phyloP scores from a whole-genome alignment of 2,113 vertebrate genomes.

The Sprattus sprattus region DNA sequence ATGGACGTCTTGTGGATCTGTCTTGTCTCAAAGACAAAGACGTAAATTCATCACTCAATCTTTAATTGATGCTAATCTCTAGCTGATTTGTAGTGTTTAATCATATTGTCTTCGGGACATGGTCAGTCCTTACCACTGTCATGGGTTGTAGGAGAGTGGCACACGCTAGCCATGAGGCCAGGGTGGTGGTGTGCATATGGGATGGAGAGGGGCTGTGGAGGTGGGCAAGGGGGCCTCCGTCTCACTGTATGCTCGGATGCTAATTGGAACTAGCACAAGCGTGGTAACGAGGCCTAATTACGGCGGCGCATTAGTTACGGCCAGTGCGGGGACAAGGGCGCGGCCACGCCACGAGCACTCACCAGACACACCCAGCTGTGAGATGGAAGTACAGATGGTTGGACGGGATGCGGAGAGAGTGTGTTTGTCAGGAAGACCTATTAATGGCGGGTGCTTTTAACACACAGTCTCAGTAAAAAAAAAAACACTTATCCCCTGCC shows the following conservation, averaged over 20 bases:
- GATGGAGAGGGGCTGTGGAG: slow-evolving; percentile 30
- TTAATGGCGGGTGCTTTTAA: too few relatives aligned
- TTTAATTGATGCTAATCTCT: background rate
- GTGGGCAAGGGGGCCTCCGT: slow-evolving; percentile 43
- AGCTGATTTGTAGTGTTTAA: background rate
- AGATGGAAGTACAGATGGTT: background rate
- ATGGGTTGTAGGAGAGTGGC: slow-evolving; percentile 3
- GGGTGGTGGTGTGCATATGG: background rate
- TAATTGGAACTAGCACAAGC: slow-evolving; percentile 64
- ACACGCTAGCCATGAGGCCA: too few relatives aligned
- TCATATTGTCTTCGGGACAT: background rate
- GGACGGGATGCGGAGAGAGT: background rate
- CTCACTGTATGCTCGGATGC: slow-evolving; percentile 46
- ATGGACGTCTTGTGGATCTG: background rate
- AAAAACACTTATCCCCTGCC: too few relatives aligned
- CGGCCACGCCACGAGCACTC: slow-evolving; percentile 20
- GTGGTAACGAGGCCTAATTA: slow-evolving; percentile 63
- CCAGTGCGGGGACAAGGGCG: slow-evolving; percentile 33
- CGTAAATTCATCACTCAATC: background rate
- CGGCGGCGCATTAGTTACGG: slow-evolving; percentile 59
- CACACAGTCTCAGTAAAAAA: too few relatives aligned
- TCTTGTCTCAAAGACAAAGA: background rate
- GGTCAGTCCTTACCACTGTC: background rate
- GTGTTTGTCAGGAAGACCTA: too few relatives aligned
- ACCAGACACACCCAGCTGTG: background rate